phyloP scores from a whole-genome alignment of 2,797 vertebrate species.

The Cuniculus paca region DNA sequence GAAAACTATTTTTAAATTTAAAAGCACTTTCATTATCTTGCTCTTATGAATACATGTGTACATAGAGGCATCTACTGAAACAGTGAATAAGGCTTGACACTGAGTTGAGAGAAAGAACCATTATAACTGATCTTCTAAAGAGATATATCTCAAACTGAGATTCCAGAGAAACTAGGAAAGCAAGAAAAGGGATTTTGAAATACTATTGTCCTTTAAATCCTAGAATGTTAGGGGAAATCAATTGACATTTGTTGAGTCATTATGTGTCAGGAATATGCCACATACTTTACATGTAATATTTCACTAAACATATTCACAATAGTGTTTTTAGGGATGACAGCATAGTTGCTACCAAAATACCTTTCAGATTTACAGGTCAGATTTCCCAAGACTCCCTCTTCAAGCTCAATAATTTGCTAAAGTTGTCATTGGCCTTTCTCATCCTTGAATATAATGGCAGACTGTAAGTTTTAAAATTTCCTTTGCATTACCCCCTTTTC shows the following conservation, averaged over 20 bases:
- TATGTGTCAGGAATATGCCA: neutral
- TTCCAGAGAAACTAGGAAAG: constrained; percentile 39
- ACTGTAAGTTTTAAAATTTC: too few relatives aligned
- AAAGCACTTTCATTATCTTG: constrained; percentile 79
- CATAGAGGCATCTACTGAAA: constrained; percentile 53
- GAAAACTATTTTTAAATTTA: constrained; percentile 83
- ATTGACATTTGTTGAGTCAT: neutral
- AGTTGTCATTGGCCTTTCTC: neutral
- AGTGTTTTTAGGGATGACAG: neutral
- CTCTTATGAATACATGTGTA: constrained; percentile 63
- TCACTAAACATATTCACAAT: neutral
- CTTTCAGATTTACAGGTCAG: neutral
- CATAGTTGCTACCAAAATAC: too few relatives aligned
- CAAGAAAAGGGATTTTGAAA: neutral
- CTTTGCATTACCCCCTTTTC: too few relatives aligned
- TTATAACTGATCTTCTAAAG: constrained; percentile 24
- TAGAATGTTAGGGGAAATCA: neutral
- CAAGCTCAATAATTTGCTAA: neutral
- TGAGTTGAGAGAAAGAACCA: constrained; percentile 39
- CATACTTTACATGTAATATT: neutral
- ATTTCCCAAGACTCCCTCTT: neutral
- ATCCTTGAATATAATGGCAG: too few relatives aligned
- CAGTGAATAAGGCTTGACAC: constrained; percentile 44
- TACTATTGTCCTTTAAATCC: neutral
- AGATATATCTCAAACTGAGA: neutral